Conservation (phyloP, 2,113 vertebrate genomes). For the Pholis gunnellus region DNA sequence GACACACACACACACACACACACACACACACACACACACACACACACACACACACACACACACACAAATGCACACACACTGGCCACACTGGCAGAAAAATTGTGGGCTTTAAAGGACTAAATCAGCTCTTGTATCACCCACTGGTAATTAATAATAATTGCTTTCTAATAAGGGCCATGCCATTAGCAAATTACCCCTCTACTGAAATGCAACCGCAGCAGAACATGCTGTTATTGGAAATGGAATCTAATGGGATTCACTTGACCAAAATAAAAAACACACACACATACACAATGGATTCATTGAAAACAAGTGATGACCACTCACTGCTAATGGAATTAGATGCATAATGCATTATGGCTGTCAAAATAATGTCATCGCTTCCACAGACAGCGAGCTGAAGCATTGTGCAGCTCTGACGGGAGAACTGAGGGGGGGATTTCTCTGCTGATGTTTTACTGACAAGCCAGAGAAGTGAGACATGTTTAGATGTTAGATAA, state of each 20-base stretch:
- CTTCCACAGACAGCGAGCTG: conserved; percentile 16
- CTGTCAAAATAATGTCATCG: conserved; percentile 64
- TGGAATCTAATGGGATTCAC: conserved; percentile 72
- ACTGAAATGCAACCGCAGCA: conserved; percentile 68
- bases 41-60: conserved; percentile 48
- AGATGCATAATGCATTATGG: conserved; percentile 55
- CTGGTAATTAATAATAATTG: conserved; percentile 83
- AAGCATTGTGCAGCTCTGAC: conserved; percentile 23
- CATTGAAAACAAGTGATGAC: conserved; percentile 63
- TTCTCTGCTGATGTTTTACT: conserved; percentile 31
- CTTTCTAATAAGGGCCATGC: conserved; percentile 78
- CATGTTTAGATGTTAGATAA: conserved; percentile 45
- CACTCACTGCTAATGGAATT: conserved; percentile 61
- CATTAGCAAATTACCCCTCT: conserved; percentile 83
- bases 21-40: conserved; percentile 55
- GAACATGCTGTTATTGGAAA: conserved; percentile 68
- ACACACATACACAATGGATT: conserved; percentile 29
- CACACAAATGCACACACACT: conserved; percentile 65
- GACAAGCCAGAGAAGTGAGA: conserved; percentile 38
- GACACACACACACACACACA: conserved; percentile 48
- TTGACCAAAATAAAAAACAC: conserved; percentile 66
- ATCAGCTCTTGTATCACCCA: conserved; percentile 74
- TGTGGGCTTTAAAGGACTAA: conserved; percentile 72
- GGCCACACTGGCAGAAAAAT: conserved; percentile 63
- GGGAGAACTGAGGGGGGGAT: conserved; percentile 8